Evolutionary conservation across 2,888 invertebrate species (phyloP), one percentile per base, ranked within the genome.

Genomic region (Apamea monoglypha): DNA sequence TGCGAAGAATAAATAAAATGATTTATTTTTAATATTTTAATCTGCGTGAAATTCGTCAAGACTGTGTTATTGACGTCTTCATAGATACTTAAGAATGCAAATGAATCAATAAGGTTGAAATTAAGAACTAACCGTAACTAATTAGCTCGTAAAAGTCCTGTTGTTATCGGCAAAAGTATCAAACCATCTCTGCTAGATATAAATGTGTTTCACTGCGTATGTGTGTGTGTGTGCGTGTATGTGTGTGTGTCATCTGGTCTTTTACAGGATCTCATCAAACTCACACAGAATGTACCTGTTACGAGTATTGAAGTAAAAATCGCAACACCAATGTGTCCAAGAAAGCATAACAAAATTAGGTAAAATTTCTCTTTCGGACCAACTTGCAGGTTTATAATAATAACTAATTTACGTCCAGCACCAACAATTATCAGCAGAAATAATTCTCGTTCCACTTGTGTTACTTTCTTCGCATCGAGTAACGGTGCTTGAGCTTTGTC

Each of bases 401-500:
- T 91, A 89, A 91, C 91, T 91, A 90, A 91, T 91, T 90, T 91
- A 92, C 91, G 89, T 84, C 59, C 88, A 90, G 92, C 91, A 93
- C 92, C 92, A 93, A 92, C 93, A 95, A 96, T 96, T 94, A 95
- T 94, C 91, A 90, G 91, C 91, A 90, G 91, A 90, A 91, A 92
- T 94, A 92, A 95, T 94, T 94, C 93, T 95, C 90, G 93, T 94
- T 94, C 93, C 93, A 95, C 93, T 94, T 93, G 94, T 94, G 92
- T 95, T 95, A 94, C 95, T 96, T 96, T 96, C 94, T 92, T 93
- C 91, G 91, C 89, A 87, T 89, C 81, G 89, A 84, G 90, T 96
- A 96, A 96, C 96, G 96, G 96, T 94, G 90, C 81, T 84, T 83
- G 87, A 89, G 93, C 92, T 95, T 96, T 95, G 96, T 96, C 94